Evolutionary conservation across 2,797 vertebrate genomes (phyloP).

Genomic region (Alcedo quadribrachys): DNA sequence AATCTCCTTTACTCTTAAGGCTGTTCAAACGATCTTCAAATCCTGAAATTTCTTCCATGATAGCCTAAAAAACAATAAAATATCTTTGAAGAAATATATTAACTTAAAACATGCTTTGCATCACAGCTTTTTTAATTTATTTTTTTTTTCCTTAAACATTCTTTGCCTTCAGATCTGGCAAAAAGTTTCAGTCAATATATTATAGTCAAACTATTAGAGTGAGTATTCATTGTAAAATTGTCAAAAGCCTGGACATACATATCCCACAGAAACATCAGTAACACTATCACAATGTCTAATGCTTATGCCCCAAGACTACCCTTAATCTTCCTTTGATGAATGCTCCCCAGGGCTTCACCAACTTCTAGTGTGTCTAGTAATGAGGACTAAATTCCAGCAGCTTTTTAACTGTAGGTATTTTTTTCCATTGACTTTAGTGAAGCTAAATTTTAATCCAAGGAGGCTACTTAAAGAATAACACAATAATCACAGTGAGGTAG

Average conservation of each 20-base stretch:
- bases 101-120: not conserved
- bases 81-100: not conserved
- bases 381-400: not conserved
- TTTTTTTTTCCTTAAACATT: not conserved
- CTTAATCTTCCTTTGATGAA: not conserved
- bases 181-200: not conserved
- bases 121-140: not conserved
- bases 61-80: constrained; percentile 81
- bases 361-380: not conserved
- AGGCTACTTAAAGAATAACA: not conserved
- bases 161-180: not conserved
- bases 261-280: not conserved
- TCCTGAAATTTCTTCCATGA: constrained; percentile 96
- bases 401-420: not conserved
- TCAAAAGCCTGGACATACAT: not conserved
- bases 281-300: not conserved
- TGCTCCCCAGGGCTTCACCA: not conserved
- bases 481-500: not conserved
- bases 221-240: not conserved
- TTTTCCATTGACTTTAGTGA: not conserved
- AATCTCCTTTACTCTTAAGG: constrained; percentile 88
- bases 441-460: not conserved
- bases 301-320: not conserved
- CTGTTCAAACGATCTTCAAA: constrained; percentile 92
- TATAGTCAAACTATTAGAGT: not conserved